Base-by-base conservation (phyloP, 2,113 vertebrate species). In the Anarhynchus alexandrinus region DNA sequence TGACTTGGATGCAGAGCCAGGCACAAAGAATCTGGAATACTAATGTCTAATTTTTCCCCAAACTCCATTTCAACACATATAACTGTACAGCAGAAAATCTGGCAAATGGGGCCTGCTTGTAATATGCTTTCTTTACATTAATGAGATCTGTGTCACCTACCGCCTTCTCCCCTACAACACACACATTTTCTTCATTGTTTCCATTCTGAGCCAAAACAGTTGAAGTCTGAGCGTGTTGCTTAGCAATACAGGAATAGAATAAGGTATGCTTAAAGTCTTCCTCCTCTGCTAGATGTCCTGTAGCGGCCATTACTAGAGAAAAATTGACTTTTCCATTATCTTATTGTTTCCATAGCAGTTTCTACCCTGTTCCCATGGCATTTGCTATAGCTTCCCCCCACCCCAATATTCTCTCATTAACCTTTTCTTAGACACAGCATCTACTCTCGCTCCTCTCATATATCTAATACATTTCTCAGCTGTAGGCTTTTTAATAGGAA, bases 261-360 rank as follows among this genome's bases (percentile, higher is more conserved):
- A 78, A 91, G 49, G 49, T 81, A 25, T 25, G 52, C 42, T 90
- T 45, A 32, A 91, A 93, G 66, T 64, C 62, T 42, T 94, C 64
- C 72, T 94, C 58, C 82, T 84, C 88, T 91, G 81, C 73, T 74
- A 81, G 65, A 67, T 89, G 74, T 93, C 81, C 94, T 95, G 79
- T 89, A 92, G 86, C 1, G 2, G 81, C 74, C 82, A 80, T 88
- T 92, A 87, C 82, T 78, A 55, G 43, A 69, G 26, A 88, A 93
- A 94, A 92, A 88, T 38, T 62, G 73, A 87, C 64, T 91, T 83
- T 94, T 92, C 94, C 62, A 76, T 95, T 96, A 91, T 81, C 78
- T 88, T 93, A 76, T 80, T 93, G 66, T 95, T 95, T 93, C 91
- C 91, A 90, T 71, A 87, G 91, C 72, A 95, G 72, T 88, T 94